Evolutionary conservation across 2,113 vertebrate genomes (phyloP).

Genomic region (Phalacrocorax pelagicus): DNA sequence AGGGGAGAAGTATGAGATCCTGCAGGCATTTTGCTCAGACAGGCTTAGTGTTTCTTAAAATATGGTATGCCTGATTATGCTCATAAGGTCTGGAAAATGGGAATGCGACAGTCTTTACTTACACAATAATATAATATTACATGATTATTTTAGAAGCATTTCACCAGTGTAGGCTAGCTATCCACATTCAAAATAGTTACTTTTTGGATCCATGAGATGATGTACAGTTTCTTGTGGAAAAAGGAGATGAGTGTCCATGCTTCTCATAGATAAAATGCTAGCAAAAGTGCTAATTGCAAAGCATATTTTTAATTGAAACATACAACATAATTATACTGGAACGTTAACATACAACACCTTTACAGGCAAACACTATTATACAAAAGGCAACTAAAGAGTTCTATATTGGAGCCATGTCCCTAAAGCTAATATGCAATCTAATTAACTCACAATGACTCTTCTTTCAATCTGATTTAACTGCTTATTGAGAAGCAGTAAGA

Average conservation of each 20-base stretch:
- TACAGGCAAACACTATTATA: background rate
- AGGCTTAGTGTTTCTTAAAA: slow-evolving; percentile 34
- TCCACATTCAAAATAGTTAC: background rate
- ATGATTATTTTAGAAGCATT: background rate
- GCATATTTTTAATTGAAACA: background rate
- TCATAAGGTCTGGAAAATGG: background rate
- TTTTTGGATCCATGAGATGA: background rate
- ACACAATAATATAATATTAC: background rate
- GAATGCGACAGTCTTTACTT: background rate
- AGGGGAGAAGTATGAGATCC: background rate
- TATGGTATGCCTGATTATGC: background rate
- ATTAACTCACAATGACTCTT: background rate
- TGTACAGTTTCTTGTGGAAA: background rate
- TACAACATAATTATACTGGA: background rate
- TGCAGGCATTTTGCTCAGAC: slow-evolving; percentile 6
- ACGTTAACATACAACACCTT: background rate
- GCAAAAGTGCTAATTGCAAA: background rate
- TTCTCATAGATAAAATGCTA: background rate
- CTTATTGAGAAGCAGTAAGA: background rate
- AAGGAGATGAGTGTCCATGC: background rate
- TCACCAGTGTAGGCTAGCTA: background rate
- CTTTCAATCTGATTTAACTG: background rate
- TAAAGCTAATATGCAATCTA: background rate
- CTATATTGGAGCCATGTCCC: background rate
- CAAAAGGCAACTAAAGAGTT: background rate